These are phyloP conservation scores for Staurois parvus DNA, from an alignment of 2,797 vertebrate genomes.

Conservation along the genomic window DNA sequence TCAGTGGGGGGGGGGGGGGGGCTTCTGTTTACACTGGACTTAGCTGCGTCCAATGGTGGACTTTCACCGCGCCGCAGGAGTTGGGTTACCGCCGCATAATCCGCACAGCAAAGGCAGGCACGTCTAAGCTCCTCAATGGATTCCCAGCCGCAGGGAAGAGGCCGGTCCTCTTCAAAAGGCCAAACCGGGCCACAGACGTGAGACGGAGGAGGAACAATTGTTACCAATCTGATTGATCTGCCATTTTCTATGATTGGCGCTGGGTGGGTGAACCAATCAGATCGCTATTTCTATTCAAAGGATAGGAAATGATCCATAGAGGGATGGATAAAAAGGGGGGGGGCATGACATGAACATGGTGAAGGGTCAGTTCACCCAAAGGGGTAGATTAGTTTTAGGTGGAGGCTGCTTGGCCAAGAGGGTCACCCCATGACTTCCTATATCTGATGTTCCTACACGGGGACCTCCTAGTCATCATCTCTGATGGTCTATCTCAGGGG, in stretches of 20 bases:
- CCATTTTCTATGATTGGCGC: neutral
- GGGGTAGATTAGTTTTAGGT: no score
- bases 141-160: neutral
- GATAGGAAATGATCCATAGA: no score
- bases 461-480: no score
- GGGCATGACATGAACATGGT: no score
- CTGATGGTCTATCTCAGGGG: no score
- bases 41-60: neutral
- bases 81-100: slow-evolving; percentile 4
- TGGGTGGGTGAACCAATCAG: no score
- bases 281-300: no score
- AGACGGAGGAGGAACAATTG: neutral
- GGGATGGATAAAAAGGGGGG: no score
- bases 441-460: no score
- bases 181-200: neutral
- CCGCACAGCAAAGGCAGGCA: neutral
- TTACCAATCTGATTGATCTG: neutral
- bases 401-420: no score
- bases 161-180: neutral
- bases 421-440: no score
- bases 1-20: slow-evolving; percentile 64
- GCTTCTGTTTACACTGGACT: slow-evolving; percentile 25
- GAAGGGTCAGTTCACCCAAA: no score
- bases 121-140: neutral
- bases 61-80: slow-evolving; percentile 3